phyloP scores from a whole-genome alignment of 1,140 invertebrate genomes.

The Tribolium madens region DNA sequence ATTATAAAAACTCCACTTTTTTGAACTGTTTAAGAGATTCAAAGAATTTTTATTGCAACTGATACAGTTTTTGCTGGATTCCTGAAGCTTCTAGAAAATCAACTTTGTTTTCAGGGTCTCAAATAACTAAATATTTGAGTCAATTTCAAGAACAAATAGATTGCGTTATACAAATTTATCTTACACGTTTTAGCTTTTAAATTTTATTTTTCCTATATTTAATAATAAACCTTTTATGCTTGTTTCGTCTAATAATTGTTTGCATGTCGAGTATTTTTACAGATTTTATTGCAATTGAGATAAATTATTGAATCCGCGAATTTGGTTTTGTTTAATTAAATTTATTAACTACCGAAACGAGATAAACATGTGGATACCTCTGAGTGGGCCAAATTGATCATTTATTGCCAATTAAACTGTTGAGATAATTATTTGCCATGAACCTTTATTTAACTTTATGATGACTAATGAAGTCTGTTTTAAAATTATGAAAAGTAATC shows the following conservation, averaged over 20 bases:
- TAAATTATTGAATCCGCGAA: neutral
- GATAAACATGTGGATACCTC: neutral
- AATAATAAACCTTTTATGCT: neutral
- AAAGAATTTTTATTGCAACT: neutral
- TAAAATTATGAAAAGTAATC: neutral
- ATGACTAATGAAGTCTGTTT: neutral
- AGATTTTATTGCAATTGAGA: neutral
- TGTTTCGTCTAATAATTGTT: neutral
- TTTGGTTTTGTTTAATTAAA: neutral
- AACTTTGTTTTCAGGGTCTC: too few species aligned
- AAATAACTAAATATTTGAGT: neutral
- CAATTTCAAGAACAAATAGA: neutral
- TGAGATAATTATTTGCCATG: conserved; percentile 3
- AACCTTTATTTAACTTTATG: conserved; percentile 1
- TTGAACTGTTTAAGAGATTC: neutral
- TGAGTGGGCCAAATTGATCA: neutral
- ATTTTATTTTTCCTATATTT: conserved; percentile 4
- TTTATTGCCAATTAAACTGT: neutral
- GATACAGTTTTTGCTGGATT: neutral
- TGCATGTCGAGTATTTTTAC: neutral
- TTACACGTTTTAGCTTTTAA: conserved; percentile 11
- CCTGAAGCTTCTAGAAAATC: too few species aligned
- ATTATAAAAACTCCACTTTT: neutral
- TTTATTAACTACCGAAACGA: neutral
- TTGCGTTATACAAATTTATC: neutral